phyloP scores from a whole-genome alignment of 2,888 invertebrate species.

The Troides aeacus region DNA sequence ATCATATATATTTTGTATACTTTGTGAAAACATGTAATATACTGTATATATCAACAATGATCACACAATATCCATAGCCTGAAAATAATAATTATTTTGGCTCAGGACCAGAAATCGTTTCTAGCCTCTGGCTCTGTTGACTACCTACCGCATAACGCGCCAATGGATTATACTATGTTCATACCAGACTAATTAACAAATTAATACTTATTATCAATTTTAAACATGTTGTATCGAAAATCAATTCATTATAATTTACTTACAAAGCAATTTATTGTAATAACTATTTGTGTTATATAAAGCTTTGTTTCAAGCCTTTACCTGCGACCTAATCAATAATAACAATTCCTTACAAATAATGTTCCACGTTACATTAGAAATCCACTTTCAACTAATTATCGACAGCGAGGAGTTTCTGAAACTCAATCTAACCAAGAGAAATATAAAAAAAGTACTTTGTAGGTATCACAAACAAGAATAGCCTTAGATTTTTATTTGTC shows the following conservation, averaged over 20 bases:
- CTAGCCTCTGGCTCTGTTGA: background rate
- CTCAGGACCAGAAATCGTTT: constrained; percentile 5
- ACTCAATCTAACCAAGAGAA: background rate
- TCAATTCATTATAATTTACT: background rate
- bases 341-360: no score
- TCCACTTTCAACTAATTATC: no score
- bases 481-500: background rate
- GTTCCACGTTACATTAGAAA: no score
- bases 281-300: background rate
- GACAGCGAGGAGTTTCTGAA: background rate
- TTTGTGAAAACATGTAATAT: constrained; percentile 6
- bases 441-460: background rate
- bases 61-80: constrained; percentile 12
- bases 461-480: background rate
- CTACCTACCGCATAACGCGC: background rate
- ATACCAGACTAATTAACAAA: background rate
- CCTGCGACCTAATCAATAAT: no score
- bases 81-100: constrained; percentile 24
- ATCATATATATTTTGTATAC: background rate
- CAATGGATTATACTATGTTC: background rate
- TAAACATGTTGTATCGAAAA: background rate
- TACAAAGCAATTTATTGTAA: background rate
- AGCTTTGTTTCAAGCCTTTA: no score
- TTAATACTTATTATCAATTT: background rate
- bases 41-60: constrained; percentile 7